A percentile compares a stretch with the other conserved stretches of the same genome.
phyloP scores from a whole-genome alignment of 92 coral and sea anemone genomes.

The Muricea muricata region DNA sequence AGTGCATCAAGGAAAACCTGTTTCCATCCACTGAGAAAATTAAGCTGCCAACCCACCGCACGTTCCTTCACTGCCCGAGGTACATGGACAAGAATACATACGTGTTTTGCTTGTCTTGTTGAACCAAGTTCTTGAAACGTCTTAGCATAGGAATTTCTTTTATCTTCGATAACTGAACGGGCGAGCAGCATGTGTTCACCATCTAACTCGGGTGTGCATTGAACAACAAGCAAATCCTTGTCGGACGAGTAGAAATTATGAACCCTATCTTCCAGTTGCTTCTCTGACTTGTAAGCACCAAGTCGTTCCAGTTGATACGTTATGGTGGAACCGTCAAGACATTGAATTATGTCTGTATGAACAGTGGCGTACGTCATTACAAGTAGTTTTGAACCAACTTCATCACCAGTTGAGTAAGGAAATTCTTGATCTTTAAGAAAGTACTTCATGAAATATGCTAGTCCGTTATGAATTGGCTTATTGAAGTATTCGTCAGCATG shows the following conservation, averaged over 20 bases:
- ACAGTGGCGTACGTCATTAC: slow-evolving; percentile 88
- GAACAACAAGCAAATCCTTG: slow-evolving; percentile 4
- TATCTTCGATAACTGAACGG: slow-evolving; percentile 54
- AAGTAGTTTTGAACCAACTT: slow-evolving; percentile 60
- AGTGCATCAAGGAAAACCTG: slow-evolving; percentile 49
- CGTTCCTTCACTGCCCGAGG: slow-evolving; percentile 66
- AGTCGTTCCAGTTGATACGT: slow-evolving; percentile 21
- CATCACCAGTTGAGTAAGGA: not conserved
- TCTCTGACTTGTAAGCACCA: slow-evolving; percentile 44
- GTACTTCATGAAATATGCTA: slow-evolving; percentile 38
- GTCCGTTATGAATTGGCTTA: slow-evolving; percentile 54
- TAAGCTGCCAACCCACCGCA: slow-evolving; percentile 84
- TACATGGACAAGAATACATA: slow-evolving; percentile 85
- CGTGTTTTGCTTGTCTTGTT: slow-evolving; percentile 67
- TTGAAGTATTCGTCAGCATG: slow-evolving; percentile 21
- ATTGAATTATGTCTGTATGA: slow-evolving; percentile 70
- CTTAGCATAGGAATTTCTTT: slow-evolving; percentile 61
- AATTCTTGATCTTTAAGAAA: not conserved
- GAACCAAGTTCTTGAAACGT: not conserved
- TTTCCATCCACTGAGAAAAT: slow-evolving; percentile 85
- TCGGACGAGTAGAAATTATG: slow-evolving; percentile 17
- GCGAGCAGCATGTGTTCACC: slow-evolving; percentile 38
- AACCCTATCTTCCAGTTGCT: slow-evolving; percentile 20
- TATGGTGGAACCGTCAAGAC: slow-evolving; percentile 41
- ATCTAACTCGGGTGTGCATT: slow-evolving; percentile 33